Conservation (phyloP, 2,888 invertebrate genomes). For the Hydroisotoma schaefferi region DNA sequence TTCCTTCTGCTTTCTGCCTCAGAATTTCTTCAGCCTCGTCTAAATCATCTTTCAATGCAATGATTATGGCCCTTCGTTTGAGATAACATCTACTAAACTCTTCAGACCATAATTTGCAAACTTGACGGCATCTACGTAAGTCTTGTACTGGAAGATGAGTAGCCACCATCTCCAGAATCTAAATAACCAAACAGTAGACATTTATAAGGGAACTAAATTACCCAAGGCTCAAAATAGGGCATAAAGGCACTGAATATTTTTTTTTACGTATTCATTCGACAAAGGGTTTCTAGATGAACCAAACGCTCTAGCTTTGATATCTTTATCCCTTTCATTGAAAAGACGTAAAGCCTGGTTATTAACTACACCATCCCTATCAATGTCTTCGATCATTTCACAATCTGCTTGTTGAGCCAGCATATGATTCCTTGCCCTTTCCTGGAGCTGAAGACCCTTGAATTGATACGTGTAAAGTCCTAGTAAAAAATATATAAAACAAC, state of each 20-base stretch:
- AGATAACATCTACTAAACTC: conserved; percentile 24
- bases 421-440: conserved; percentile 5
- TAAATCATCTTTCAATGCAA: conserved; percentile 15
- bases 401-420: not conserved
- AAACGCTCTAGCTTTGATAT: not conserved
- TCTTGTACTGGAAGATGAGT: conserved; percentile 25
- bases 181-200: not conserved
- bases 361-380: not conserved
- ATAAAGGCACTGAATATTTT: not conserved
- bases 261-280: conserved; percentile 9
- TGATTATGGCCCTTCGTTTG: conserved; percentile 19
- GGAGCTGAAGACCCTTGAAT: conserved; percentile 27
- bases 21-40: conserved; percentile 13
- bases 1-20: conserved; percentile 15
- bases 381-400: no score
- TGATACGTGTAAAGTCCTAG: conserved; percentile 27
- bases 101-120: conserved; percentile 24
- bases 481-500: not conserved
- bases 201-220: not conserved
- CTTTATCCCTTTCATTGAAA: not conserved
- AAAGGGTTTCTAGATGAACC: not conserved
- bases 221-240: no score
- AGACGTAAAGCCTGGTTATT: not conserved
- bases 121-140: conserved; percentile 21
- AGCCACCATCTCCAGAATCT: conserved; percentile 35